phyloP scores from a whole-genome alignment of 1,140 invertebrate species.

The Mamestra configurata region DNA sequence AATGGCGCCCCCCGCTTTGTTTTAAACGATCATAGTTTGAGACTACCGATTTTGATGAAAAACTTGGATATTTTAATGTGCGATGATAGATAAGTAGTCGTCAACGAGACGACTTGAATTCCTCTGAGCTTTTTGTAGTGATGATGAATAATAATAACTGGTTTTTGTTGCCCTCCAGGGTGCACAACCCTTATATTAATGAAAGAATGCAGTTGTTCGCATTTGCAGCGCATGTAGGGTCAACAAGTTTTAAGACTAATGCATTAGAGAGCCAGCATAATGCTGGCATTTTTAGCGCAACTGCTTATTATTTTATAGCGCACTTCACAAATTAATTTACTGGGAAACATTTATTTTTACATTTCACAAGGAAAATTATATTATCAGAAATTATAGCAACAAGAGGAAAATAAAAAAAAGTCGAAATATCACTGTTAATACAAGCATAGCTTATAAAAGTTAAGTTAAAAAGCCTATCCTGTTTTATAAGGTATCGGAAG shows the following conservation, averaged over 20 bases:
- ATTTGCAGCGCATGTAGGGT: constrained; percentile 71
- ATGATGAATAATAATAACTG: constrained; percentile 84
- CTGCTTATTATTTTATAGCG: constrained; percentile 22
- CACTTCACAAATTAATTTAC: constrained; percentile 5
- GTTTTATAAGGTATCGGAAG: constrained; percentile 85
- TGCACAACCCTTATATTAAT: constrained; percentile 80
- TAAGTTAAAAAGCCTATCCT: constrained; percentile 63
- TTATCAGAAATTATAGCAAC: no score
- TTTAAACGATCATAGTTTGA: constrained; percentile 75
- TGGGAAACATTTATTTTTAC: neutral
- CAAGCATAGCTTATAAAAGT: constrained; percentile 49
- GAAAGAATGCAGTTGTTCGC: constrained; percentile 82
- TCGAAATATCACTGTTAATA: constrained; percentile 45
- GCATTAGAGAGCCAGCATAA: constrained; percentile 64
- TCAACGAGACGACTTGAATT: constrained; percentile 70
- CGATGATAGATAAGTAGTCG: constrained; percentile 78
- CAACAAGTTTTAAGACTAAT: constrained; percentile 74
- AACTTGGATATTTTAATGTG: constrained; percentile 55
- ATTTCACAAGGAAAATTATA: neutral
- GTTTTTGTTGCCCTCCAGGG: constrained; percentile 78
- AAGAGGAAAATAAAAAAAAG: neutral
- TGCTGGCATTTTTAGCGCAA: constrained; percentile 26
- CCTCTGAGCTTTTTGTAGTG: constrained; percentile 66
- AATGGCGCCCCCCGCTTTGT: constrained; percentile 75
- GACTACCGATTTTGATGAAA: constrained; percentile 68